Conservation (phyloP, 2,888 invertebrate species). For the Thereva nobilitata region DNA sequence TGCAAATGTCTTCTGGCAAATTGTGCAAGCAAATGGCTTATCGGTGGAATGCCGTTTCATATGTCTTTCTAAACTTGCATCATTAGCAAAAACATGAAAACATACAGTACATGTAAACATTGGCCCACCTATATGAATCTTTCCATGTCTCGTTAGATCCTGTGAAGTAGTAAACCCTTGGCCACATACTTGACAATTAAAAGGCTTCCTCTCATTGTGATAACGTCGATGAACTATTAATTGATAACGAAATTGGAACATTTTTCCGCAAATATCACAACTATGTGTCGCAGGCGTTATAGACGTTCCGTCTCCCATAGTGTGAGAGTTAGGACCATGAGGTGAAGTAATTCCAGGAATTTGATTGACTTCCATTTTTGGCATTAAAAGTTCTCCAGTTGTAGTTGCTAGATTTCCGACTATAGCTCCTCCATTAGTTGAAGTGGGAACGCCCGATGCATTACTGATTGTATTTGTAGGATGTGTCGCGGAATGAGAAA, state of each 20-base stretch:
- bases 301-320: conserved; percentile 45
- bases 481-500: conserved; percentile 57
- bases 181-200: conserved; percentile 80
- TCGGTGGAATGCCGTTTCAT: conserved; percentile 82
- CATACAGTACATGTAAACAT: conserved; percentile 75
- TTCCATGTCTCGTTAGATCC: conserved; percentile 80
- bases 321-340: conserved; percentile 62
- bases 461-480: conserved; percentile 43
- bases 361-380: conserved; percentile 54
- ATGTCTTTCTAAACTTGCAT: conserved; percentile 72
- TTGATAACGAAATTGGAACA: conserved; percentile 85
- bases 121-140: conserved; percentile 79
- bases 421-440: conserved; percentile 36
- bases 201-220: conserved; percentile 84
- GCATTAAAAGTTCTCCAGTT: conserved; percentile 54
- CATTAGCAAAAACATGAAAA: conserved; percentile 75
- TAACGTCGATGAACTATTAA: conserved; percentile 84
- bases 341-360: conserved; percentile 51
- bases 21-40: conserved; percentile 82
- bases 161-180: conserved; percentile 80
- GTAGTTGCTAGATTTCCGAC: conserved; percentile 45
- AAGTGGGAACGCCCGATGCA: conserved; percentile 43
- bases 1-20: conserved; percentile 85
- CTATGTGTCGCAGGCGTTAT: conserved; percentile 61
- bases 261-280: conserved; percentile 84